These are phyloP conservation scores for Entomobrya proxima DNA, from an alignment of 2,888 invertebrate genomes.

Conservation along the genomic window DNA sequence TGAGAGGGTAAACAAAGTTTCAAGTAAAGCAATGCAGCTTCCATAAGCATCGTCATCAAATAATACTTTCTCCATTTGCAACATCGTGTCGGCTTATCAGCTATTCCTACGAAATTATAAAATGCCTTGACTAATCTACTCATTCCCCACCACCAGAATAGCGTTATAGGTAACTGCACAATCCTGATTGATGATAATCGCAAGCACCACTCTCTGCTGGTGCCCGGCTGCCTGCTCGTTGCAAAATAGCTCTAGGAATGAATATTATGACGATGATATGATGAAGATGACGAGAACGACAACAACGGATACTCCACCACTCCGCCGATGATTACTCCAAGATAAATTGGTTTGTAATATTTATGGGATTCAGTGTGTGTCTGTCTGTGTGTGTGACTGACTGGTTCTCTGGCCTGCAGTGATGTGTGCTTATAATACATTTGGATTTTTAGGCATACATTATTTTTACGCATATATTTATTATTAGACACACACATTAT, in stretches of 20 bases:
- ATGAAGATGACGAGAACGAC: background rate
- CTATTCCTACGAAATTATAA: too few relatives aligned
- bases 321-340: constrained; percentile 19
- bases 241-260: too few relatives aligned
- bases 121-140: too few relatives aligned
- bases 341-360: constrained; percentile 48
- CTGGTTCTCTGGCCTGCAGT: background rate
- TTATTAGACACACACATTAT: constrained; percentile 7
- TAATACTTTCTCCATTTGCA: background rate
- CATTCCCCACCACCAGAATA: too few relatives aligned
- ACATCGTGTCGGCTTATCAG: background rate
- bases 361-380: constrained; percentile 21
- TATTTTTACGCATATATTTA: background rate
- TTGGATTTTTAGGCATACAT: background rate
- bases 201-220: too few relatives aligned
- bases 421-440: background rate
- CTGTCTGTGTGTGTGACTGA: background rate
- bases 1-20: too few relatives aligned
- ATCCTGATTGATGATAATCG: too few relatives aligned
- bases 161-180: too few relatives aligned
- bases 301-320: background rate
- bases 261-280: too few relatives aligned
- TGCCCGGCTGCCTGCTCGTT: too few relatives aligned
- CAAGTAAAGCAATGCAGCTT: too few relatives aligned
- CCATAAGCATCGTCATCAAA: background rate